Conservation (phyloP, 2,888 invertebrate species). For the Arge pagana region DNA sequence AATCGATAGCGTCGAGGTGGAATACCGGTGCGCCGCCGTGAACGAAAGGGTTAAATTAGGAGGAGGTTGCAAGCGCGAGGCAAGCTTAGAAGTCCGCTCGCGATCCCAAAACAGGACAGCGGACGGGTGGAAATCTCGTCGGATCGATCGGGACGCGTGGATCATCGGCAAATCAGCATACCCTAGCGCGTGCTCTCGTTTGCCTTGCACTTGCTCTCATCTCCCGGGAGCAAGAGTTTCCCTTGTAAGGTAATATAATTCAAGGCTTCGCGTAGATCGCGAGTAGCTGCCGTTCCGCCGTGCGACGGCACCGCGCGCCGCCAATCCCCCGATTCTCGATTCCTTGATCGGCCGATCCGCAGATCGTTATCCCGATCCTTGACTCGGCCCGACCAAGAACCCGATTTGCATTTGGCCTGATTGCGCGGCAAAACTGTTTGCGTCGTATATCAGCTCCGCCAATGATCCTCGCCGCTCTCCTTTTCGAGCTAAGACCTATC, state of each 20-base stretch:
- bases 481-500: too few species aligned
- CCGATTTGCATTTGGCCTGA: conserved; percentile 29
- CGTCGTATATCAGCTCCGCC: too few species aligned
- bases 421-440: conserved; percentile 6
- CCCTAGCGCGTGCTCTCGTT: conserved; percentile 29
- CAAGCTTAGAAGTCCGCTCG: too few species aligned
- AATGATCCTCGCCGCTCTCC: too few species aligned
- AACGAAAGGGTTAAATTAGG: too few species aligned
- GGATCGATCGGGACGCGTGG: conserved; percentile 28
- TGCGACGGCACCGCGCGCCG: conserved; percentile 12
- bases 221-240: conserved; percentile 19
- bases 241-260: conserved; percentile 38
- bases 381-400: conserved; percentile 22
- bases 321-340: conserved; percentile 15
- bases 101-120: conserved; percentile 36
- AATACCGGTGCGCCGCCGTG: too few species aligned
- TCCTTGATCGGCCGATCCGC: conserved; percentile 21
- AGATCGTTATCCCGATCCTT: conserved; percentile 31
- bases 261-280: conserved; percentile 30
- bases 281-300: conserved; percentile 21
- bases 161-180: conserved; percentile 46
- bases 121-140: neutral
- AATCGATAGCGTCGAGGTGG: too few species aligned
- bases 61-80: too few species aligned
- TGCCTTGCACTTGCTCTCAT: conserved; percentile 36